Base-by-base conservation (phyloP, 2,888 invertebrate genomes). In the Dorcus hopei region DNA sequence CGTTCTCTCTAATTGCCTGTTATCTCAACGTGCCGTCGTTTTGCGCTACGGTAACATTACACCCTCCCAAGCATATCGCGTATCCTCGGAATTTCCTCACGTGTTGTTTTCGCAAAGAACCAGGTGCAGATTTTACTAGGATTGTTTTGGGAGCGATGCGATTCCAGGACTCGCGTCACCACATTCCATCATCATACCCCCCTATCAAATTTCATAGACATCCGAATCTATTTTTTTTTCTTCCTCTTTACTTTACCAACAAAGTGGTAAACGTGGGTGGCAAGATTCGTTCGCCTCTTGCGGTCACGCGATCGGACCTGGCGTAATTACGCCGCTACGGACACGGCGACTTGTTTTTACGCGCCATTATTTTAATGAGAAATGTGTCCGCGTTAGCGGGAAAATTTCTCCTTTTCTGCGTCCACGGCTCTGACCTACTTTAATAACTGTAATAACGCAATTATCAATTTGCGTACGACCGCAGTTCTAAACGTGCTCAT, bases 61-160 rank as follows among this genome's bases (percentile, higher is more conserved):
- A 63, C 62, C 62, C 64, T 61, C 57, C 56, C 58, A 33, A 54
- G 53, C 56, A 58, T 52, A 49, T 58, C 59, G 54, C 51, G 57
- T 51, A 61, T 52, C 53, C 40, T 39, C 52, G 47, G 59, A 63
- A 62, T 58, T 57, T 58, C 48, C 62, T 60, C 65, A 55, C 63
- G 65, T 62, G 65, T 58, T 60, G 57, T 56, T 61, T 42, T 42
- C 51, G 50, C 59, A 53, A 33, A 33, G 55, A 53, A 49, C 49
- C 63, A 65, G 65, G 64, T 62, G 64, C 63, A 61, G 43, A 61
- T 41, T 54, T 41, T 38, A 33, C 54, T 50, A 53, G 23, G 43
- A 62, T 62, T 63, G 61, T 66, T 66, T 65, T 61, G 64, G 61
- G 60, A 64, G 51, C 57, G 57, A 47, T 50, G 50, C 45, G 45